These are phyloP conservation scores for Labeo calbasu DNA, from an alignment of 2,797 vertebrate species.

Conservation along the genomic window DNA sequence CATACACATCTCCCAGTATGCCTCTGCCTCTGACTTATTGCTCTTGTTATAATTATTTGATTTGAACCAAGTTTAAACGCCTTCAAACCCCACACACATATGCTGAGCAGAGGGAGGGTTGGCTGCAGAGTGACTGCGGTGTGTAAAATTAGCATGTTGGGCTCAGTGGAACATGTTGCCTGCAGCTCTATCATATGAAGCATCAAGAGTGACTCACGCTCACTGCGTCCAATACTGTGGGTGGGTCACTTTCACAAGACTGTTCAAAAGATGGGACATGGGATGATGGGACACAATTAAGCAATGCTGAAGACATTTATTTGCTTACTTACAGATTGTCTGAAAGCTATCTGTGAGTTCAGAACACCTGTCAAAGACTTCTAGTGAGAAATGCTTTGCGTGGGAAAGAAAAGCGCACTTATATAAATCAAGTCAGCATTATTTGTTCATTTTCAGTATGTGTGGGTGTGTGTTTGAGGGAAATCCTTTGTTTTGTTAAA, in stretches of 20 bases:
- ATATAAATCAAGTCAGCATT: not conserved
- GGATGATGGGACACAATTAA: not conserved
- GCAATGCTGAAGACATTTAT: not conserved
- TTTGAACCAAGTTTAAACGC: conserved; percentile 25
- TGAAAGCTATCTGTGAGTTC: not conserved
- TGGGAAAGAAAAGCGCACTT: not conserved
- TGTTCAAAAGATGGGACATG: not conserved
- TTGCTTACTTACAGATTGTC: not conserved
- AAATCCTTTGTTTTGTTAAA: conserved; percentile 28
- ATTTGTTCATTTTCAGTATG: not conserved
- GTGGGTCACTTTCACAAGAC: conserved; percentile 34
- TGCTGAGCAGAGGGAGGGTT: conserved; percentile 51
- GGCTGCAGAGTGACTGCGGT: conserved; percentile 25
- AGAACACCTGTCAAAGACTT: not conserved
- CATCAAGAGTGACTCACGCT: conserved; percentile 33
- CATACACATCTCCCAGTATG: not conserved
- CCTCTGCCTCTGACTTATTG: not conserved
- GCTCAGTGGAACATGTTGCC: conserved; percentile 32
- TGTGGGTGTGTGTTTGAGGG: not conserved
- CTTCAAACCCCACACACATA: conserved; percentile 50
- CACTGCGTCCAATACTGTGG: conserved; percentile 43
- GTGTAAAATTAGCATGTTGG: conserved; percentile 56
- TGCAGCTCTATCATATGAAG: conserved; percentile 31
- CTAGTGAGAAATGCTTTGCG: conserved; percentile 7
- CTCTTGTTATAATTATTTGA: conserved; percentile 21